Conservation (phyloP, 2,797 vertebrate species). For the Cephalopachus bancanus region DNA sequence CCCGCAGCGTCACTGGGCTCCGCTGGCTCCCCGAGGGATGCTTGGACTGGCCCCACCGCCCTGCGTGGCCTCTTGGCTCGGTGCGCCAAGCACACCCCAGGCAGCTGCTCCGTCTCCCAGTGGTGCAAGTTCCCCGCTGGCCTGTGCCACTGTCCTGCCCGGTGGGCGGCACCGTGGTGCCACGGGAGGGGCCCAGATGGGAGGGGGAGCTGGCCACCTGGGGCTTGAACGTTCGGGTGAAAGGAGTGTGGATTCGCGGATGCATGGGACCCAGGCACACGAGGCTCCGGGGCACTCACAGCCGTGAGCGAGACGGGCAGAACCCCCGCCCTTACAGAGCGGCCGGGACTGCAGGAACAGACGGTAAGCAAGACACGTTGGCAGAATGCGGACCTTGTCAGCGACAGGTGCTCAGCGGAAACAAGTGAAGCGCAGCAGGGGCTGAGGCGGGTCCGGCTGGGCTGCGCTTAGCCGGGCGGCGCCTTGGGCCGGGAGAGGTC, state of each 20-base stretch:
- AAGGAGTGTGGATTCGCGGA: too few species aligned
- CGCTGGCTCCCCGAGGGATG: neutral
- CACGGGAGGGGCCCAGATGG: neutral
- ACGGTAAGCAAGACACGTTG: too few species aligned
- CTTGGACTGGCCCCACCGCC: neutral
- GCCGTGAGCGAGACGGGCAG: too few species aligned
- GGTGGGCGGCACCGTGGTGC: neutral
- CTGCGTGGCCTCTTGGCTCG: neutral
- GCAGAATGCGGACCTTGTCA: neutral
- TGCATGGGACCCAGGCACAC: too few species aligned
- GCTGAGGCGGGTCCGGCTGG: accelerated
- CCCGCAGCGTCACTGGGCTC: neutral
- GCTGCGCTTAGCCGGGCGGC: neutral
- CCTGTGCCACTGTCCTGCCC: too few species aligned
- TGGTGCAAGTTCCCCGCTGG: accelerated
- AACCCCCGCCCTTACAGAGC: accelerated
- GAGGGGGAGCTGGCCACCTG: neutral
- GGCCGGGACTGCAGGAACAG: neutral
- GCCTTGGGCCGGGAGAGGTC: neutral
- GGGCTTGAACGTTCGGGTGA: too few species aligned
- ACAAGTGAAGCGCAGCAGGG: neutral
- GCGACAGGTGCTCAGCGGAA: too few species aligned
- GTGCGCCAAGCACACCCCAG: neutral
- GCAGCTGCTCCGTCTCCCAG: neutral
- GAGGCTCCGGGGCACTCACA: accelerated